Percentiles rank a stretch among this genome's conserved stretches.
Conservation (phyloP, 1,140 invertebrate species). For the Ectropis grisescens region DNA sequence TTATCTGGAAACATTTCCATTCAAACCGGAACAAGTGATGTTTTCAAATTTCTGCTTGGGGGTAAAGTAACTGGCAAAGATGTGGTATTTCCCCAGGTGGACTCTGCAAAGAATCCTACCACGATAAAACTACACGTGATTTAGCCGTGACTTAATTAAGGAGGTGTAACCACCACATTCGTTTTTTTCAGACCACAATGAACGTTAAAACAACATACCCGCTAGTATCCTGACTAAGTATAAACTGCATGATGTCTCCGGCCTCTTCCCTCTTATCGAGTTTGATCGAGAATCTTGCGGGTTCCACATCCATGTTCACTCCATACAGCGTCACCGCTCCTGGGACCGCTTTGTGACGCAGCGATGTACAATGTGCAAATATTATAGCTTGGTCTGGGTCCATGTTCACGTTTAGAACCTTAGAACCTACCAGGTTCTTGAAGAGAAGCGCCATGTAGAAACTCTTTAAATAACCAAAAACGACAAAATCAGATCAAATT, state of each 20-base stretch:
- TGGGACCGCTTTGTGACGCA: conserved; percentile 33
- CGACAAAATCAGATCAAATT: too few species aligned
- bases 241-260: conserved; percentile 57
- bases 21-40: too few species aligned
- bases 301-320: conserved; percentile 44
- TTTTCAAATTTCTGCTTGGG: too few species aligned
- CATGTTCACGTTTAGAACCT: conserved; percentile 39
- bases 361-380: conserved; percentile 53
- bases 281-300: conserved; percentile 43
- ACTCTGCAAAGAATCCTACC: too few species aligned
- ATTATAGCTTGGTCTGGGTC: conserved; percentile 29
- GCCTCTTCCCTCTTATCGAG: conserved; percentile 38
- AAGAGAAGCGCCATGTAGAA: conserved; percentile 61
- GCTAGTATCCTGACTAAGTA: conserved; percentile 34
- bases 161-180: too few species aligned
- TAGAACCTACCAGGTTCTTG: conserved; percentile 53
- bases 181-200: too few species aligned
- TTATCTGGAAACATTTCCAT: too few species aligned
- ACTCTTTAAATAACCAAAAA: conserved; percentile 23
- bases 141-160: too few species aligned
- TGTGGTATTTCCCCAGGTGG: too few species aligned
- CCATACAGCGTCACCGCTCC: conserved; percentile 46
- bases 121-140: too few species aligned
- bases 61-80: too few species aligned
- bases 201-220: too few species aligned